These are phyloP conservation scores for Sigmodon hispidus DNA, from an alignment of 2,113 vertebrate species.

Conservation along the genomic window DNA sequence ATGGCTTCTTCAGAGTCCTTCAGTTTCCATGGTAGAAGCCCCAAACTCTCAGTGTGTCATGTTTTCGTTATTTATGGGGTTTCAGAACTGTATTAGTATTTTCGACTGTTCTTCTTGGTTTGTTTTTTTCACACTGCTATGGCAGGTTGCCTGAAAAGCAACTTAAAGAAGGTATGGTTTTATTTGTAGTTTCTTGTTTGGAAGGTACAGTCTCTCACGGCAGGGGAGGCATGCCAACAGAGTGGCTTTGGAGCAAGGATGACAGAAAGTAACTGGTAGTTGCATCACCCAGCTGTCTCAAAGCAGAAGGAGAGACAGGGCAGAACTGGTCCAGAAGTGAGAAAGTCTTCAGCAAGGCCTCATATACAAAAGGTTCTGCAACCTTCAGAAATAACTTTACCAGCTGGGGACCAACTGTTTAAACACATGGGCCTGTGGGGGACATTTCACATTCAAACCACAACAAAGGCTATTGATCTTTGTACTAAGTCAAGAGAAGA, in stretches of 20 bases:
- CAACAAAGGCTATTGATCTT: not conserved
- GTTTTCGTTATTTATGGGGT: not conserved
- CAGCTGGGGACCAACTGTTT: not conserved
- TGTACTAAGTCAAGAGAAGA: slow-evolving; percentile 7
- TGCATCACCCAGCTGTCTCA: not conserved
- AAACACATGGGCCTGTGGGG: not conserved
- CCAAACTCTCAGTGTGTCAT: not conserved
- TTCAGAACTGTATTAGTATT: not conserved
- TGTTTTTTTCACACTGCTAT: not conserved
- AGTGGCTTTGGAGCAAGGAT: not conserved
- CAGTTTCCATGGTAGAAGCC: not conserved
- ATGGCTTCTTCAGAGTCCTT: not conserved
- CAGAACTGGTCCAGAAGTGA: not conserved
- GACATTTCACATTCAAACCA: not conserved
- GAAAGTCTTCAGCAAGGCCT: not conserved
- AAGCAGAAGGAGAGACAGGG: not conserved
- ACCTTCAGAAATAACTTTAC: not conserved
- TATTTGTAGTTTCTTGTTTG: not conserved
- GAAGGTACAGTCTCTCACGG: not conserved
- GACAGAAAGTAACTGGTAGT: not conserved
- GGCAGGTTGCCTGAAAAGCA: not conserved
- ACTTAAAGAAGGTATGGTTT: no score
- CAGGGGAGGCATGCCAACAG: no score
- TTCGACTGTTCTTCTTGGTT: not conserved
- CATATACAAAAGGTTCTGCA: not conserved